Conservation (phyloP, 2,797 vertebrate species). For the Intellagama lesueurii region DNA sequence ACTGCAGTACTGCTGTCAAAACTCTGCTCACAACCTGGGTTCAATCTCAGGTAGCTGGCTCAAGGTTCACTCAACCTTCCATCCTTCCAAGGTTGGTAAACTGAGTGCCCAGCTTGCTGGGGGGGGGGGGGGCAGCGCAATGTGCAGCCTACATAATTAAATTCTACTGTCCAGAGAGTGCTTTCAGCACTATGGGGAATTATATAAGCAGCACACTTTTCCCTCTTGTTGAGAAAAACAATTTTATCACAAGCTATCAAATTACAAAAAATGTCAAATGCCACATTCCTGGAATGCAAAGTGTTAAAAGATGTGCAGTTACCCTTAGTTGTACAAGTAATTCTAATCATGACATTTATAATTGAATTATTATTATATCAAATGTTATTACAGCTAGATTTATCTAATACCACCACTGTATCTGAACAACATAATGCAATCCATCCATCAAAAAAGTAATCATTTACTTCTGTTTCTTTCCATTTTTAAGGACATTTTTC, state of each 20-base stretch:
- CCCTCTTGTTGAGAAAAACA: background rate
- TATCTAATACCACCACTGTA: constrained; percentile 43
- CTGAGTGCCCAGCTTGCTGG: no score
- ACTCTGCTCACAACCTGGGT: no score
- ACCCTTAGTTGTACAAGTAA: background rate
- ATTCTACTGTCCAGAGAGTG: no score
- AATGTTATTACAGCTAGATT: constrained; percentile 33
- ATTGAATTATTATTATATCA: constrained; percentile 21
- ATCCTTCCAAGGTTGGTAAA: no score
- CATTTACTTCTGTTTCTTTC: constrained; percentile 64
- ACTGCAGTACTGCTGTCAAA: no score
- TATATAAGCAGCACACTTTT: background rate
- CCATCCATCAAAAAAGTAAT: constrained; percentile 63
- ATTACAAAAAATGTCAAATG: background rate
- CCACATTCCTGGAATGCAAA: constrained; percentile 10
- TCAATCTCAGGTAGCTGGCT: no score
- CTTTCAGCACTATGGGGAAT: no score
- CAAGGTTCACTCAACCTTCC: no score
- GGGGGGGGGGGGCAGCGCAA: no score
- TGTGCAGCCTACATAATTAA: no score
- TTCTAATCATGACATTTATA: constrained; percentile 41
- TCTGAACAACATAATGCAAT: constrained; percentile 51
- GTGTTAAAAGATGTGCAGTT: background rate
- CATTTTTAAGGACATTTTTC: constrained; percentile 64
- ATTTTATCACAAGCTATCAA: background rate